Base-by-base conservation (phyloP, 2,888 invertebrate genomes). In the Hirtodrosophila confusa region DNA sequence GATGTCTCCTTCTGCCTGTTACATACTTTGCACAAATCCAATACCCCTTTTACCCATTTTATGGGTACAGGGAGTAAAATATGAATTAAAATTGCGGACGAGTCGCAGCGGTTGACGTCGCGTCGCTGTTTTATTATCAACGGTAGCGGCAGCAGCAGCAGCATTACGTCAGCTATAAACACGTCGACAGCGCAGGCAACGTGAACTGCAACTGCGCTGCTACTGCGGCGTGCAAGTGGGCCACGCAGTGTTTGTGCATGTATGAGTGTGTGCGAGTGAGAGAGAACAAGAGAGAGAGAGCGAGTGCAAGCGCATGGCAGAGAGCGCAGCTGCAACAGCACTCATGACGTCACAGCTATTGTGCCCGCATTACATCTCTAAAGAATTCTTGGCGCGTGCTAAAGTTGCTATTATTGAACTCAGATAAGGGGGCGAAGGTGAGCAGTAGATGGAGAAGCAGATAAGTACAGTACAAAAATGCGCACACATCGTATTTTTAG, bases 371-470 rank as follows among this genome's bases (percentile, higher is more conserved):
- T 4, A 23, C 36, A 11, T 69, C 51, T 47, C 12, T 11, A 35
- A 53, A 45, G 27, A 60, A 74, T 78, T 36, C 69, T 75, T 47
- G 69, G 49, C 74, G 69, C 74, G 74, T 78, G 74, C 75, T 69
- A 39, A 71, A 57, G 40, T 41, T 64, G 48, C 40, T 31, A 37
- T 51, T 27, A 55, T 40, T 17, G 6, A 27, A 27, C 12, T 2
- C 37, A 35, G 67, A 57, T 66, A 45, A 50, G 43, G 12, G 33
- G 11, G 33, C 12, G 4, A 31, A 43, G 27, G 29, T 31, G 33
- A 50, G 41, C n/a, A 10, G 24, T 10, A 31, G 29, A 37, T 37
- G 27, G 24, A 24, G 1, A 9, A 24, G 12, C 4, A 44, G 17
- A 11, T 17, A 6, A n/a, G 6, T 11, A 12, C 8, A 17, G 24